Evolutionary conservation across 2,797 vertebrate species (phyloP).

Genomic region (Pangasius mekongensis): DNA sequence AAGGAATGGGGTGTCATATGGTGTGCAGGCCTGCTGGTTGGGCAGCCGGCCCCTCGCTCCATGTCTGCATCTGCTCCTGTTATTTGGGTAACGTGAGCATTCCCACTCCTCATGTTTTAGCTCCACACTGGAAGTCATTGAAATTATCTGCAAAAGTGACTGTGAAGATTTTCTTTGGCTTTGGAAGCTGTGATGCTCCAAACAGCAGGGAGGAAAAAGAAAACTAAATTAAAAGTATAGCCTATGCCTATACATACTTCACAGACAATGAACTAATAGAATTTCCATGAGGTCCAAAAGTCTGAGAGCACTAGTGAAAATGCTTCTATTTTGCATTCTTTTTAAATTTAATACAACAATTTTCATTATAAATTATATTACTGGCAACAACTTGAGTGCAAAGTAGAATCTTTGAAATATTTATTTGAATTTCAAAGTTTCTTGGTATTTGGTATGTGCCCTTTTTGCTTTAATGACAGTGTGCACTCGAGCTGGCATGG

Average conservation of each 20-base stretch:
- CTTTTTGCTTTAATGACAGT: too few relatives aligned
- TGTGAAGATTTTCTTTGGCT: constrained; percentile 8
- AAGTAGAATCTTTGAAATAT: neutral
- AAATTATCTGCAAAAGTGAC: neutral
- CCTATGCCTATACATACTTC: neutral
- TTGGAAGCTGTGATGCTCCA: neutral
- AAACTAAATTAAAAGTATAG: neutral
- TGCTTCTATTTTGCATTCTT: neutral
- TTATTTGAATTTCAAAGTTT: neutral
- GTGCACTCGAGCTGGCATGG: too few relatives aligned
- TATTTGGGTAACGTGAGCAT: neutral
- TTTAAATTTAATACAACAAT: neutral
- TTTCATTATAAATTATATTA: neutral
- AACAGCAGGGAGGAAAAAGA: neutral
- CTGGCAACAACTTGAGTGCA: neutral
- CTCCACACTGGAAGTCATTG: constrained; percentile 12
- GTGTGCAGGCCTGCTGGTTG: constrained; percentile 12
- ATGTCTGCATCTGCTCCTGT: constrained; percentile 2
- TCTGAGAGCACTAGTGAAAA: neutral
- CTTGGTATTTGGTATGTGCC: neutral
- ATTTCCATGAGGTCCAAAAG: neutral
- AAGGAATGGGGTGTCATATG: neutral
- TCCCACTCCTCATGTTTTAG: constrained; percentile 20
- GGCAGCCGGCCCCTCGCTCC: neutral
- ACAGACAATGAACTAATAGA: neutral